Evolutionary conservation across 2,113 vertebrate species (phyloP).

Genomic region (Takifugu flavidus): DNA sequence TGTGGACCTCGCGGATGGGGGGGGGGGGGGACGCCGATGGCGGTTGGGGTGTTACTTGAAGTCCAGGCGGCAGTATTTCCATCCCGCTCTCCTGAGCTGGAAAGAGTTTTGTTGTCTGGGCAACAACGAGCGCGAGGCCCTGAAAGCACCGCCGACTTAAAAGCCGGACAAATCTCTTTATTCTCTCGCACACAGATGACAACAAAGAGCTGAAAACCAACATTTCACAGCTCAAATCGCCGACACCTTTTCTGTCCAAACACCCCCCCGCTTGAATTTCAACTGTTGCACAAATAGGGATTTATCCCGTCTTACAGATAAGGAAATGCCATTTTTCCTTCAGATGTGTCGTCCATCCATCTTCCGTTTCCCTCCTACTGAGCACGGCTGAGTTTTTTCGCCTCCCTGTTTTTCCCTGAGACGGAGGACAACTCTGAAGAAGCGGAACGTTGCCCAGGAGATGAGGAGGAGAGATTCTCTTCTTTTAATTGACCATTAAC

Average conservation of each 20-base stretch:
- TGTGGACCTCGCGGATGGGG: too few relatives aligned
- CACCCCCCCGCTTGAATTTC: background rate
- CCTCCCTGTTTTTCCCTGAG: too few relatives aligned
- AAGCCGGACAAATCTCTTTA: too few relatives aligned
- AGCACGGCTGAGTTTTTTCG: constrained; percentile 7
- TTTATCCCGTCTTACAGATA: constrained; percentile 14
- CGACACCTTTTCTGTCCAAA: background rate
- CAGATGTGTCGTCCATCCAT: constrained; percentile 29
- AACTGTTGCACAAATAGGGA: background rate
- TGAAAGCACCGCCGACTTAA: constrained; percentile 12
- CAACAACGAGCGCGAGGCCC: constrained; percentile 35
- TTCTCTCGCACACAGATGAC: background rate
- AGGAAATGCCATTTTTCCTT: constrained; percentile 25
- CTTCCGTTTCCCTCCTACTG: background rate
- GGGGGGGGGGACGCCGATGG: too few relatives aligned
- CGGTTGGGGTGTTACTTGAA: too few relatives aligned
- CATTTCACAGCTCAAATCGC: constrained; percentile 26
- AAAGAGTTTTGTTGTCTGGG: constrained; percentile 36
- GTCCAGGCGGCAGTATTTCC: too few relatives aligned
- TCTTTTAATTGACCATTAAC: constrained; percentile 58
- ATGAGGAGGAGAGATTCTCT: constrained; percentile 10
- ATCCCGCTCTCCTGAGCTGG: background rate
- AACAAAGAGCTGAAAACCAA: constrained; percentile 12
- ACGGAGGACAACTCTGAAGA: too few relatives aligned
- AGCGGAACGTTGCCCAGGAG: constrained; percentile 9